phyloP scores from a whole-genome alignment of 2,888 invertebrate genomes.

The Luperina nickerlii region DNA sequence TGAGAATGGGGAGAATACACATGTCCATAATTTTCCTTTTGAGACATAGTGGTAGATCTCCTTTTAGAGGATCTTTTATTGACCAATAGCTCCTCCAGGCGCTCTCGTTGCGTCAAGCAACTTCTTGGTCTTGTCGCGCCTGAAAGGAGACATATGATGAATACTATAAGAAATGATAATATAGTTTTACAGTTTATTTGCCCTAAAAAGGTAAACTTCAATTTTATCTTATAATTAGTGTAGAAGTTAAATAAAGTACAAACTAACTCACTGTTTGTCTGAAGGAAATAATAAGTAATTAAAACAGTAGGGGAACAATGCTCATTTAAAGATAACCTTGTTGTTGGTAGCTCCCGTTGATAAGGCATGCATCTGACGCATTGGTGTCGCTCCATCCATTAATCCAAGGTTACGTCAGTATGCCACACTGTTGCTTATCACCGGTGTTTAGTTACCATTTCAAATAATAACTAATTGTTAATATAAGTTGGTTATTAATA shows the following conservation, averaged over 20 bases:
- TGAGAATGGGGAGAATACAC: too few relatives aligned
- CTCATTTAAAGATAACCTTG: constrained; percentile 61
- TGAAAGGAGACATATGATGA: too few relatives aligned
- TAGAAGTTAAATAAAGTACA: neutral
- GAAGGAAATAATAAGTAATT: constrained; percentile 25
- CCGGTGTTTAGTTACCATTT: constrained; percentile 24
- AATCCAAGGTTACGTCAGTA: constrained; percentile 66
- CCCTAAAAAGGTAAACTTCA: neutral
- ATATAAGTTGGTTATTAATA: too few relatives aligned
- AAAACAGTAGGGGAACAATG: constrained; percentile 43
- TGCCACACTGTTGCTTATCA: constrained; percentile 46
- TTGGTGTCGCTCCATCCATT: constrained; percentile 60
- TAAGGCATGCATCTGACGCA: constrained; percentile 66
- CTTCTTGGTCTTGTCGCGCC: too few relatives aligned
- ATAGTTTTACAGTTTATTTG: neutral
- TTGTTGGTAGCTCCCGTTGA: constrained; percentile 58
- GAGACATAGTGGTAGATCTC: too few relatives aligned
- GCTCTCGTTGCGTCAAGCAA: too few relatives aligned
- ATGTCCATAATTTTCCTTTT: too few relatives aligned
- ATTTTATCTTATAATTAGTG: neutral
- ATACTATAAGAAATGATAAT: constrained; percentile 7
- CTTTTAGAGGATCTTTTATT: too few relatives aligned
- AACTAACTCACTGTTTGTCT: neutral
- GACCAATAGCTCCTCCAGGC: too few relatives aligned
- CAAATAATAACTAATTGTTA: constrained; percentile 34